Conservation (phyloP, 2,113 vertebrate species). For the cattle (Bos taurus) region ARS-UCD2.0 NC_037328.1:52593001-52593500, state of each 20-base stretch:
- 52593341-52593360: slow-evolving; percentile 44
- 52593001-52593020: slow-evolving; percentile 62
- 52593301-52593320: neutral
- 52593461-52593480: slow-evolving; percentile 32
- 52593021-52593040: slow-evolving; percentile 74
- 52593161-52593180: slow-evolving; percentile 19
- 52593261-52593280: slow-evolving; percentile 21
- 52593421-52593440: slow-evolving; percentile 8
- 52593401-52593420: slow-evolving; percentile 64
- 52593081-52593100: slow-evolving; percentile 56
- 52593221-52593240: neutral
- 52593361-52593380: slow-evolving; percentile 43
- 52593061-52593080: slow-evolving; percentile 63
- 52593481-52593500: slow-evolving; percentile 8
- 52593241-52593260: neutral
- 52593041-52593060: slow-evolving; percentile 73
- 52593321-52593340: slow-evolving; percentile 8
- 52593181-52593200: neutral
- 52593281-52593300: neutral
- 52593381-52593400: slow-evolving; percentile 27
- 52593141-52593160: neutral
- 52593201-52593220: neutral
- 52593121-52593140: slow-evolving; percentile 14
- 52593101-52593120: slow-evolving; percentile 43
- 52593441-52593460: slow-evolving; percentile 21